Percentiles rank a stretch among this genome's conserved stretches.
These are phyloP conservation scores for Watsonalla cultraria DNA, from an alignment of 2,888 invertebrate genomes.

Conservation along the genomic window DNA sequence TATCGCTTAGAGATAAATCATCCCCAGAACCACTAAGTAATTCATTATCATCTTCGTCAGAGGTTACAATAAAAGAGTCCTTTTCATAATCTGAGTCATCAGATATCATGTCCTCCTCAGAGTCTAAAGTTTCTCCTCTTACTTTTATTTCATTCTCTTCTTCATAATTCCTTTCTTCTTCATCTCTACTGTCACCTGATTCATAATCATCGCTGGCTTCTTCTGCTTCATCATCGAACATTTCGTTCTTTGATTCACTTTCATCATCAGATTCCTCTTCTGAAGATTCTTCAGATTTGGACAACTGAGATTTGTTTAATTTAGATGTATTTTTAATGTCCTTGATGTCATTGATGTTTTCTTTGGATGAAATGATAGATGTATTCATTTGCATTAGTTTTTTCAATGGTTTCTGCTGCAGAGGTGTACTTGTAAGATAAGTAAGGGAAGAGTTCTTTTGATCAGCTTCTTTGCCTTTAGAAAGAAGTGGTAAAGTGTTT, in stretches of 20 bases:
- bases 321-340: slow-evolving; percentile 14
- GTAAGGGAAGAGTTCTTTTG: slow-evolving; percentile 40
- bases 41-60: slow-evolving; percentile 64
- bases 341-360: slow-evolving; percentile 18
- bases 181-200: slow-evolving; percentile 71
- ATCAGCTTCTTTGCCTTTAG: slow-evolving; percentile 28
- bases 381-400: slow-evolving; percentile 50
- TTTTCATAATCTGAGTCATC: slow-evolving; percentile 69
- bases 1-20: slow-evolving; percentile 62
- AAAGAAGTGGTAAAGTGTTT: slow-evolving; percentile 24
- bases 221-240: slow-evolving; percentile 56
- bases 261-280: slow-evolving; percentile 24
- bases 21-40: slow-evolving; percentile 65
- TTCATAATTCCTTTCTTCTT: slow-evolving; percentile 67
- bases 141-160: slow-evolving; percentile 69
- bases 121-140: slow-evolving; percentile 73
- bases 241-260: slow-evolving; percentile 26
- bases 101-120: slow-evolving; percentile 57
- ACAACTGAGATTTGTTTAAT: slow-evolving; percentile 10
- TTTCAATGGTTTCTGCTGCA: slow-evolving; percentile 48
- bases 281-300: slow-evolving; percentile 15
- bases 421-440: slow-evolving; percentile 61
- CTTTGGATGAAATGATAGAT: slow-evolving; percentile 41
- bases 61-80: slow-evolving; percentile 76
- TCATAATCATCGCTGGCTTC: slow-evolving; percentile 64